Evolutionary conservation across 2,113 vertebrate species (phyloP).

Genomic region (Opisthocomus hoazin): DNA sequence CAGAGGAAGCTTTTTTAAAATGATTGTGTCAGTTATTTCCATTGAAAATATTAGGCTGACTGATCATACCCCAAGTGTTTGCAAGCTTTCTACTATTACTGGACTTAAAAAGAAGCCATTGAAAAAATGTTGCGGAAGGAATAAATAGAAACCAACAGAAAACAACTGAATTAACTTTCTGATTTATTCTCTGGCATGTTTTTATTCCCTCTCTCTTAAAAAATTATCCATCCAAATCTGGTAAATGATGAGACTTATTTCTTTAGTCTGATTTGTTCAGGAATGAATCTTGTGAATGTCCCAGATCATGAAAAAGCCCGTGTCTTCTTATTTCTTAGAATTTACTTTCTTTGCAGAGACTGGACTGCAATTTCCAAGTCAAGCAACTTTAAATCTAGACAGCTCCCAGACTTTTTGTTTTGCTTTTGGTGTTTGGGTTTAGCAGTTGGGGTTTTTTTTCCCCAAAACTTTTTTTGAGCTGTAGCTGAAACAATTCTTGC

Average conservation of each 20-base stretch:
- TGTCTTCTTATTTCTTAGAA: constrained; percentile 10
- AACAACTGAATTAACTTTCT: not conserved
- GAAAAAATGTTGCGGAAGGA: not conserved
- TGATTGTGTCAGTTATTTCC: not conserved
- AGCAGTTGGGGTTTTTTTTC: not conserved
- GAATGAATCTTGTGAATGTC: not conserved
- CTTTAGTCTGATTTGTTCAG: constrained; percentile 52
- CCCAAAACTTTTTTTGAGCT: constrained; percentile 1
- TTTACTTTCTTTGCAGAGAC: constrained; percentile 6
- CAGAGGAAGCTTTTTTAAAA: not conserved
- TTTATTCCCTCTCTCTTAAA: not conserved
- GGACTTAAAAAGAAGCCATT: not conserved
- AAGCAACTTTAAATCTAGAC: constrained; percentile 28
- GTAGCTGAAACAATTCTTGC: constrained; percentile 43
- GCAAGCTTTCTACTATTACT: not conserved
- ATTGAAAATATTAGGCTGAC: not conserved
- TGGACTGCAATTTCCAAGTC: constrained; percentile 32
- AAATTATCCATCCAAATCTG: not conserved
- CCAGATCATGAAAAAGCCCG: constrained; percentile 18
- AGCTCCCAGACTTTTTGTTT: not conserved
- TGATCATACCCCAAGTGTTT: not conserved
- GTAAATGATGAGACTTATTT: not conserved
- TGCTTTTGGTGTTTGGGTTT: not conserved
- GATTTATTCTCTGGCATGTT: not conserved
- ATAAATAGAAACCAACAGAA: not conserved